Evolutionary conservation across 2,888 invertebrate genomes (phyloP).

Genomic region (Drosophila paranaensis): DNA sequence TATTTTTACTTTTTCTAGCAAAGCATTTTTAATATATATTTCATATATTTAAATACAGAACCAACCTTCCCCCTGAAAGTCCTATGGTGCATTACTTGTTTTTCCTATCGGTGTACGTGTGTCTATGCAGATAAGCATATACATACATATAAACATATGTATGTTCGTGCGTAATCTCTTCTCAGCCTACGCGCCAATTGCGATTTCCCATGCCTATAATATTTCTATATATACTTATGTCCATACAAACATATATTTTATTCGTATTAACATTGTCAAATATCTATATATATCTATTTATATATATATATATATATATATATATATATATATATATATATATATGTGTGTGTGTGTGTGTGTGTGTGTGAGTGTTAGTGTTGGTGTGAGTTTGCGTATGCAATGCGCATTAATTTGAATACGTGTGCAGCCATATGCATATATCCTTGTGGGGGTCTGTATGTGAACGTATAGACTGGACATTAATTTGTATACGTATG

Average conservation of each 20-base stretch:
- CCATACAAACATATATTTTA: conserved; percentile 9
- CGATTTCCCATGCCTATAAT: conserved; percentile 1
- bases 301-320: no score
- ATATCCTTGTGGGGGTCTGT: background rate
- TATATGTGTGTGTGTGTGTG: background rate
- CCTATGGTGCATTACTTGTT: background rate
- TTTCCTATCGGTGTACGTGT: background rate
- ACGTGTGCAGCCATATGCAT: background rate
- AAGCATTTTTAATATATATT: no score
- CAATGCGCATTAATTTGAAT: conserved; percentile 1
- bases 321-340: no score
- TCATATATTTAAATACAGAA: background rate
- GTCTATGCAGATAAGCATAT: background rate
- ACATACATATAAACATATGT: background rate
- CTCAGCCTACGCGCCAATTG: background rate
- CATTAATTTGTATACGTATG: conserved; percentile 4
- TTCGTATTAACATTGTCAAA: conserved; percentile 23
- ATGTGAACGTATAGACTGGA: background rate
- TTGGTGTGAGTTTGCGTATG: background rate
- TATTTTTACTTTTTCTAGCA: no score
- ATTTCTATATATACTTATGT: background rate
- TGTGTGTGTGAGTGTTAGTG: no score
- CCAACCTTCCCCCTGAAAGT: background rate
- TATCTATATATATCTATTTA: no score
- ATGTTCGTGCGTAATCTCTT: background rate